These are phyloP conservation scores for Betta splendens DNA, from an alignment of 2,797 vertebrate genomes.

Conservation along the genomic window DNA sequence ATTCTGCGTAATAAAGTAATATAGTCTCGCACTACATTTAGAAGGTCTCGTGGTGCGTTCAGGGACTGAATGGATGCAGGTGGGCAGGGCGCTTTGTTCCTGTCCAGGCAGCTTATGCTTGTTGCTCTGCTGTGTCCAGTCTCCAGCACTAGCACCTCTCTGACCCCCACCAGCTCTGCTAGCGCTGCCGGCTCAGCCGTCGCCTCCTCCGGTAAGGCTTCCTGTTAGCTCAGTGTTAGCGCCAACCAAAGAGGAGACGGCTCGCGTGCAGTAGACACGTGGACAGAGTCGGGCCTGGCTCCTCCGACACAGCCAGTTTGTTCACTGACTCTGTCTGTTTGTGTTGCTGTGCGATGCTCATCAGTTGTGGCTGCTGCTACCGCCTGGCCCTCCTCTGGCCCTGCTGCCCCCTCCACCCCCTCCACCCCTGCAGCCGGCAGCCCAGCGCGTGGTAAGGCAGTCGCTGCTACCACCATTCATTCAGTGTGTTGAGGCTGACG, in stretches of 20 bases:
- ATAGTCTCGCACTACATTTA: too few relatives aligned
- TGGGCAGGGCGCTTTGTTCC: too few relatives aligned
- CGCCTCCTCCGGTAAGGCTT: conserved; percentile 62
- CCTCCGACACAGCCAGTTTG: too few relatives aligned
- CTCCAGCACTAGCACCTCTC: conserved; percentile 65
- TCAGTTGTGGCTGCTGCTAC: conserved; percentile 52
- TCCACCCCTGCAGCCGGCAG: conserved; percentile 44
- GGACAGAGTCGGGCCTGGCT: too few relatives aligned
- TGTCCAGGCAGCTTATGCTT: too few relatives aligned
- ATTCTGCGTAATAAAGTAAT: too few relatives aligned
- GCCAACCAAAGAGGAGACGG: too few relatives aligned
- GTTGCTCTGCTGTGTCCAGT: conserved; percentile 31
- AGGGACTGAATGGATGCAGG: too few relatives aligned
- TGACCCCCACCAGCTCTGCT: conserved; percentile 59
- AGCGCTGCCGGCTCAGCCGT: conserved; percentile 13
- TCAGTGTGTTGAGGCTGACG: conserved; percentile 19
- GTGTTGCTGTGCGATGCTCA: conserved; percentile 54
- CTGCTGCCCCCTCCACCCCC: conserved; percentile 37
- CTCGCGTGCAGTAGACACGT: too few relatives aligned
- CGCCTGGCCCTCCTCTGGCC: conserved; percentile 38
- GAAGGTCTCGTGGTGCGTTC: too few relatives aligned
- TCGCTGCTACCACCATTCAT: too few relatives aligned
- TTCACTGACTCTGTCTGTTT: conserved; percentile 24
- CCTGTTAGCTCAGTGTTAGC: too few relatives aligned
- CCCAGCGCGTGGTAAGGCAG: conserved; percentile 62